Evolutionary conservation across 1,140 invertebrate species (phyloP).

Genomic region (Drosophila rhopaloa): DNA sequence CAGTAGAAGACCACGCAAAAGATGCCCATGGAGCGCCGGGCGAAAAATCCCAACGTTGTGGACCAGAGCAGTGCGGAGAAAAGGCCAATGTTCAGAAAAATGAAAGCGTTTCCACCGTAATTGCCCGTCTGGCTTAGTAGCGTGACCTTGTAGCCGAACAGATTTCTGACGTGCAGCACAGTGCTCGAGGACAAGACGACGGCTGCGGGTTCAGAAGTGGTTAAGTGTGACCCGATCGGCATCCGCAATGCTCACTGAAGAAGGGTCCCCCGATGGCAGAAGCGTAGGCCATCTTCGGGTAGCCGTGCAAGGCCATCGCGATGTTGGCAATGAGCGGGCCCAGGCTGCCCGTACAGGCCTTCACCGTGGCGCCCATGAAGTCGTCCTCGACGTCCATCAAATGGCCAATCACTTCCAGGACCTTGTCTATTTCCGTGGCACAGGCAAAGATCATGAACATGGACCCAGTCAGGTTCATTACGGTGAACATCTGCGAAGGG

Average conservation of each 20-base stretch:
- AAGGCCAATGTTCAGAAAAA: constrained; percentile 13
- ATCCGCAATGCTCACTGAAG: constrained; percentile 22
- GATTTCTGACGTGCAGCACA: constrained; percentile 4
- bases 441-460: constrained; percentile 34
- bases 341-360: constrained; percentile 8
- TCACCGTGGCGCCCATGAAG: constrained; percentile 40
- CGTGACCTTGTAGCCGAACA: neutral
- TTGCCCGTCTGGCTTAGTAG: neutral
- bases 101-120: constrained; percentile 24
- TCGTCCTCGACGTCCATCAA: constrained; percentile 1
- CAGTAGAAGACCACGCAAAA: constrained; percentile 17
- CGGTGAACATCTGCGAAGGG: constrained; percentile 15
- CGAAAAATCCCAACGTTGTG: constrained; percentile 30
- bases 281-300: constrained; percentile 43
- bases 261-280: constrained; percentile 35
- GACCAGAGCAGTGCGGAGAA: constrained; percentile 23
- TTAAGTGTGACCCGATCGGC: neutral
- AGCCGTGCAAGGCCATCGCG: constrained; percentile 35
- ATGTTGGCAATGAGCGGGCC: constrained; percentile 31
- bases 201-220: neutral
- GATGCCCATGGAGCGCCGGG: constrained; percentile 29
- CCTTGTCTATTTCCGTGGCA: constrained; percentile 36
- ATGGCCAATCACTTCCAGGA: constrained; percentile 27
- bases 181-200: constrained; percentile 16
- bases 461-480: constrained; percentile 27